Percentiles rank a stretch among this genome's conserved stretches.
Evolutionary conservation across 2,888 invertebrate species (phyloP).

Genomic region (Acanthoscelides obtectus): DNA sequence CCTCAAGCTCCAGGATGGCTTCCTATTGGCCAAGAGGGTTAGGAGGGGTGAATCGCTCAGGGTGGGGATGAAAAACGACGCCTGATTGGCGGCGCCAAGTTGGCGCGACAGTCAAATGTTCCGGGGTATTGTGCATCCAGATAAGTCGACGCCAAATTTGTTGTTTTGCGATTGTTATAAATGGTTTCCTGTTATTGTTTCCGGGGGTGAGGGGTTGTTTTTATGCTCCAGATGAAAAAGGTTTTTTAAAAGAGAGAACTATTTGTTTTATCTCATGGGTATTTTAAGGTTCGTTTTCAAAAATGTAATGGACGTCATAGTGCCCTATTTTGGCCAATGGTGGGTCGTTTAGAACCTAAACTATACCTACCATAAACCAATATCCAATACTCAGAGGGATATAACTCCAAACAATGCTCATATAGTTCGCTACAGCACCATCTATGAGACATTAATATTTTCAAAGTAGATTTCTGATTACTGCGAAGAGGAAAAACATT

Average conservation of each 20-base stretch:
- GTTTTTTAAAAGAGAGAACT: neutral
- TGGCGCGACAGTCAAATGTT: conserved; percentile 46
- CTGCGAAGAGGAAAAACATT: too few relatives aligned
- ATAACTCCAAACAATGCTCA: too few relatives aligned
- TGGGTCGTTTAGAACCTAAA: too few relatives aligned
- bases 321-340: too few relatives aligned
- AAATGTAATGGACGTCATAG: too few relatives aligned
- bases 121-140: conserved; percentile 14
- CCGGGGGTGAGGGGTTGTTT: neutral
- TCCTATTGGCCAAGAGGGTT: conserved; percentile 16
- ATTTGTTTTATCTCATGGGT: too few relatives aligned
- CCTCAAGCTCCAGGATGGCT: conserved; percentile 12
- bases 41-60: conserved; percentile 10
- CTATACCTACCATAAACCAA: too few relatives aligned
- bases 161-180: conserved; percentile 2
- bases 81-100: conserved; percentile 41
- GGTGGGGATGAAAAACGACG: conserved; percentile 11
- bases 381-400: too few relatives aligned
- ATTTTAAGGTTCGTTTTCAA: too few relatives aligned
- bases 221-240: neutral
- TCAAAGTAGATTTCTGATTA: too few relatives aligned
- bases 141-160: conserved; percentile 16
- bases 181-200: neutral
- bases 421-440: too few relatives aligned
- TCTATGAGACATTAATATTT: too few relatives aligned